Base-by-base conservation (phyloP, 2,888 invertebrate genomes). In the Xylophagus ater region DNA sequence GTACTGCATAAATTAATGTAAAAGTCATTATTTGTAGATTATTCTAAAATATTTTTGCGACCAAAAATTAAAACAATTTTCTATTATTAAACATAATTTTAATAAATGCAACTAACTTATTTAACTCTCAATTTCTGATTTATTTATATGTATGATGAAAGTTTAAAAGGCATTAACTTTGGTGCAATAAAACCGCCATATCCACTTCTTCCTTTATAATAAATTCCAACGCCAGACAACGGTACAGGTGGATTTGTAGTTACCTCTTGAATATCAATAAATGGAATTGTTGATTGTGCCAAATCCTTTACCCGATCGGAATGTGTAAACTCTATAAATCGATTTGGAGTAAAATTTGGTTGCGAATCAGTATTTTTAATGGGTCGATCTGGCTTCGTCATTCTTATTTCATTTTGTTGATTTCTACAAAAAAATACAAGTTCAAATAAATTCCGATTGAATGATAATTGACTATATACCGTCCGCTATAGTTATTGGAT, bases 231-330 rank as follows among this genome's bases (percentile, higher is more conserved):
- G 0, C 88, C 88, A 30, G 78, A 71, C 1, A 83, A 58, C 14
- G 85, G 74, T 3, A 77, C 71, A 0, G 80, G 72, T 1, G 82
- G 78, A 44, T 63, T 60, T 1, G 82, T 76, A 42, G 71, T 65
- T 0, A 86, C 75, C 8, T 77, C 73, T 57, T 87, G 87, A 47
- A 77, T 71, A 57, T 88, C 88, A 13, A 88, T 58, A 58, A 81
- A 88, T 1, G 88, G 88, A 40, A 88, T 78, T 0, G 86, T 85
- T 46, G 76, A 80, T 65, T 88, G 88, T 0, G 80, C 83, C 0
- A 76, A 85, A 62, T 88, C 87, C 14, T 74, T 73, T 21, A 76
- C 74, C 37, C 80, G 65, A 59, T 80, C 81, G 0, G 78, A 72
- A 51, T 83, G 70, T 1, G 73, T 73, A 60, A 83, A 83, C 53